phyloP scores from a whole-genome alignment of 1,140 invertebrate genomes.

The Drosophila kurseongensis region DNA sequence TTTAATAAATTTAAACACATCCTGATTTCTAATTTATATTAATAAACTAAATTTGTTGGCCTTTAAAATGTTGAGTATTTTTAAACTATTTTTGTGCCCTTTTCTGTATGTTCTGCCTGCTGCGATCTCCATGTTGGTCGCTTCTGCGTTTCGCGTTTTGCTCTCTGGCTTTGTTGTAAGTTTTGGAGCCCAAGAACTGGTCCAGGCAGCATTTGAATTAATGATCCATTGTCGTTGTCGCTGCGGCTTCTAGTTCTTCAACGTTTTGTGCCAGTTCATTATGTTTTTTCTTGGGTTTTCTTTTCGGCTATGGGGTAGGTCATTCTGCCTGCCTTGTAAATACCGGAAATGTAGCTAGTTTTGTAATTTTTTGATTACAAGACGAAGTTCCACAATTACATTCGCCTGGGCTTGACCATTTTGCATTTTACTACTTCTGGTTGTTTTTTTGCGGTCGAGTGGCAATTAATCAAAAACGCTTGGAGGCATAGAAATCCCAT shows the following conservation, averaged over 20 bases:
- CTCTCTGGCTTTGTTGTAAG: conserved; percentile 28
- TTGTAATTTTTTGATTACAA: conserved; percentile 49
- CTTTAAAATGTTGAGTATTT: no score
- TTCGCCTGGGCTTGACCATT: conserved; percentile 32
- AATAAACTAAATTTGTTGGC: no score
- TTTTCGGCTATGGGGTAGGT: conserved; percentile 39
- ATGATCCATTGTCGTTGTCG: conserved; percentile 66
- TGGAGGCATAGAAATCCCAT: conserved; percentile 48
- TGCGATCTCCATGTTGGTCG: conserved; percentile 61
- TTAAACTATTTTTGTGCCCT: not conserved
- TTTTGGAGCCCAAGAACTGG: conserved; percentile 66
- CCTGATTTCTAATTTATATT: no score
- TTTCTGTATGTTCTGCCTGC: conserved; percentile 52
- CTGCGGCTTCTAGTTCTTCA: conserved; percentile 29
- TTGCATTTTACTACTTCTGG: conserved; percentile 40
- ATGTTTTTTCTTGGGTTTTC: not conserved
- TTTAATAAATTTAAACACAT: no score
- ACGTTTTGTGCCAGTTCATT: conserved; percentile 18
- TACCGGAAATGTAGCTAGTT: conserved; percentile 68
- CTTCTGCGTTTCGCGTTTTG: conserved; percentile 38
- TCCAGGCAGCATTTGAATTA: conserved; percentile 81
- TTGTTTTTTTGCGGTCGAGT: conserved; percentile 17
- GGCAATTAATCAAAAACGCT: conserved; percentile 71
- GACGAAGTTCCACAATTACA: conserved; percentile 47
- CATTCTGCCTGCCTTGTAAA: conserved; percentile 58